These are phyloP conservation scores for Rhagonycha lutea DNA, from an alignment of 2,888 invertebrate species.

Conservation along the genomic window DNA sequence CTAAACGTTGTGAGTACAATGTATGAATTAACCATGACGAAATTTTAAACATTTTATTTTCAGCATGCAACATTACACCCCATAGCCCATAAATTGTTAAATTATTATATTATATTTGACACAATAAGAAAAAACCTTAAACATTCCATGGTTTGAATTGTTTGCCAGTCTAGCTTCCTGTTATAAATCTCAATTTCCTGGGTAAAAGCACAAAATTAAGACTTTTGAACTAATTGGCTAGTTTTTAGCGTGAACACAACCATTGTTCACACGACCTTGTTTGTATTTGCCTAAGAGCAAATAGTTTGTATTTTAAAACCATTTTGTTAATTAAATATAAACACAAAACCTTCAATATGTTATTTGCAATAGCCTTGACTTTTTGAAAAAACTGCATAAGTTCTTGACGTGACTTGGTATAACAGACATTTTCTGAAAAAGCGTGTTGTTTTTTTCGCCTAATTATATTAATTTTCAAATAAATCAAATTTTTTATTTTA, in stretches of 20 bases:
- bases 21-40: slow-evolving; percentile 5
- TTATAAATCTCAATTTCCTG: not conserved
- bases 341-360: slow-evolving; percentile 8
- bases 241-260: not conserved
- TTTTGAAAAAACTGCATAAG: slow-evolving; percentile 5
- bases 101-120: not conserved
- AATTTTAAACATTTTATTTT: not conserved
- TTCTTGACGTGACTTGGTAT: slow-evolving; percentile 4
- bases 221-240: not conserved
- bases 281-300: slow-evolving; percentile 7
- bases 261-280: slow-evolving; percentile 10
- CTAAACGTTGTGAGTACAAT: not conserved
- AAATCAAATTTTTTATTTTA: too few relatives aligned
- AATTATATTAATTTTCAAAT: not conserved
- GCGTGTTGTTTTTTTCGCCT: not conserved
- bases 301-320: not conserved
- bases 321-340: not conserved
- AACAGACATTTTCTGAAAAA: not conserved
- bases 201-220: not conserved
- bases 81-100: not conserved
- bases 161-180: not conserved
- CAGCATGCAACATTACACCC: not conserved
- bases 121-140: not conserved
- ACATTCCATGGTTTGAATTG: not conserved
- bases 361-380: slow-evolving; percentile 11